Evolutionary conservation across 2,888 invertebrate species (phyloP), one percentile per base, ranked within the genome.

Genomic region (Orthonevra nobilis): DNA sequence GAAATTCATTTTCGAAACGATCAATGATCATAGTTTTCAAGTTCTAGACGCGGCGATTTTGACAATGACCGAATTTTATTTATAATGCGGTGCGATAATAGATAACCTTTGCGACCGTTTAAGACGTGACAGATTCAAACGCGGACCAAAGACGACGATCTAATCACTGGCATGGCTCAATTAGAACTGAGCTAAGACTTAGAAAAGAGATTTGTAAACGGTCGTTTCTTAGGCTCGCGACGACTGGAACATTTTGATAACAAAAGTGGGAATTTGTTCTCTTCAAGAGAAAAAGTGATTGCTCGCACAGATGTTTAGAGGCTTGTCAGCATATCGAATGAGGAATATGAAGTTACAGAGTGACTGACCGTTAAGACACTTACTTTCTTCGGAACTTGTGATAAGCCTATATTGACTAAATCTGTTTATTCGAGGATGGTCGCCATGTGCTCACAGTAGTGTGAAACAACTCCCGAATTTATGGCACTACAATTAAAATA

Each of bases 101-200:
- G 73, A 73, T 73, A 73, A 73, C 73, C 73, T 66, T 64, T 60
- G 42, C 26, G 66, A 61, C 60, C 46, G 60, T 54, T 52, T 9
- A 3, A 19, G 23, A 52, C 15, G 14, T 38, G 6, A 15, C 40
- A 10, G 14, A 28, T 36, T 42, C 3, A n/a, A 20, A 26, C 32
- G 30, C 14, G 12, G 3, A 26, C 15, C 2, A 2, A 5, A 23
- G 23, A 23, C 12, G n/a, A 23, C 58, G 64, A 34, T 64, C 64
- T 44, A 15, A 46, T 61, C 68, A 12, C 17, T 19, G 44, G 36
- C 60, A 38, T 52, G 30, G 46, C 26, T 61, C 52, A 12, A 2
- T 19, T 68, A 17, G 28, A 61, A 74, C 74, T 74, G 26, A 74
- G 60, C 6, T 61, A 9, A 66, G 26, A 46, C 32, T 52, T 74